Evolutionary conservation across 2,113 vertebrate species (phyloP), one percentile per base, ranked within the genome.

Genomic region (Chrysemys picta): DNA sequence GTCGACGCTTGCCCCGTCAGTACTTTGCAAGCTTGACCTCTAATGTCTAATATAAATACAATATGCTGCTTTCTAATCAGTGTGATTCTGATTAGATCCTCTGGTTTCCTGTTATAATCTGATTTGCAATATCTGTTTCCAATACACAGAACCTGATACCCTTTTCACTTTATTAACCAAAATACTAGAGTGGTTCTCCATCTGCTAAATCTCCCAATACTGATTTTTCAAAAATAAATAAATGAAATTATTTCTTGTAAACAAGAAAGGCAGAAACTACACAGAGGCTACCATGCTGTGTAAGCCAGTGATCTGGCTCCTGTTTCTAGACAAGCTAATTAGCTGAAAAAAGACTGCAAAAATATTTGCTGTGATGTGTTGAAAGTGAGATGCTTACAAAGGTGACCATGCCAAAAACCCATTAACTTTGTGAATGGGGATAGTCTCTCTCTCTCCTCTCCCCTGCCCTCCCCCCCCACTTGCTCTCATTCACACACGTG

Each of bases 361-460:
- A 57, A 59, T 76, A 45, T 45, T 47, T 45, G 14, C 81, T 19
- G 16, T 59, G 54, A 31, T 56, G 3, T 3, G 10, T 49, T 4
- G 38, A 24, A 88, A 81, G 31, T 4, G 3, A 85, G 16, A 0
- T 8, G 29, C 27, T 69, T 22, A 85, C 86, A 91, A 81, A 54
- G 0, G 0, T 82, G 5, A 80, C 13, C 8, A 95, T 35, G 9
- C 4, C 11, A n/a, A 85, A 75, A 83, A 42, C 10, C 82, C 0
- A 0, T n/a, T 65, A 65, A 12, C 35, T 83, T 78, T 45, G 8
- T 19, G 50, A 50, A 49, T 14, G 89, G 38, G 14, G 35, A 78
- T 31, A 72, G 4, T 11, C 17, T 38, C 35, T 89, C 85, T 81
- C 42, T 3, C 1, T 9, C 2, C 25, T 65, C 84, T 42, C 42